Evolutionary conservation across 2,113 vertebrate genomes (phyloP).

Genomic region (Dasyprocta punctata): DNA sequence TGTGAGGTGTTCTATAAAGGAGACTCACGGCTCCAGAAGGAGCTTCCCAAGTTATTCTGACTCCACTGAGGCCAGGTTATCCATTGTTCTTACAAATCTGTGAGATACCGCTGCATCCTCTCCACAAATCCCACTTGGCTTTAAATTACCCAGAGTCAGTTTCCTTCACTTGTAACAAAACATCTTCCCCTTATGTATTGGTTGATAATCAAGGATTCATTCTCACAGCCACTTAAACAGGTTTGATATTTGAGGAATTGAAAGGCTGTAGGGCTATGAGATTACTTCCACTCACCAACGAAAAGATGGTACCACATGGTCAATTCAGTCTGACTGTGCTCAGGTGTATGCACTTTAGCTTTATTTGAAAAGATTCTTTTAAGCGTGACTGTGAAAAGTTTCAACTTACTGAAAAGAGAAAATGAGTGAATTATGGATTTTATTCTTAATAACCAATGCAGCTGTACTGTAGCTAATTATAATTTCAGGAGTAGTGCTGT

Average conservation of each 20-base stretch:
- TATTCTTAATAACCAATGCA: not conserved
- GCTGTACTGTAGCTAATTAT: not conserved
- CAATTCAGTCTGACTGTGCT: not conserved
- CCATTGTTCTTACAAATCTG: not conserved
- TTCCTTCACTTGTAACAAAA: conserved; percentile 17
- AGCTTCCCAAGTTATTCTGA: not conserved
- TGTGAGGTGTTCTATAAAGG: not conserved
- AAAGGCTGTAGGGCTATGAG: not conserved
- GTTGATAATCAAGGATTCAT: not conserved
- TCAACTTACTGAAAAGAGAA: not conserved
- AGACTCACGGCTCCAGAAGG: not conserved
- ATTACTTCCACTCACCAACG: not conserved
- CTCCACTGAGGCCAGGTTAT: not conserved
- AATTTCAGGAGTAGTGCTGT: not conserved
- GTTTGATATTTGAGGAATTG: not conserved
- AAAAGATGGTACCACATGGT: not conserved
- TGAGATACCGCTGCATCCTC: not conserved
- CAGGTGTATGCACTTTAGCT: not conserved
- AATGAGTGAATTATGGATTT: not conserved
- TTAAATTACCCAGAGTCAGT: not conserved
- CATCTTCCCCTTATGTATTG: not conserved
- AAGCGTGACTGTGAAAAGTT: not conserved
- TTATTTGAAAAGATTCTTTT: not conserved
- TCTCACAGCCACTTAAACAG: not conserved
- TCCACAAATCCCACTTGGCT: not conserved